These are phyloP conservation scores for Mormoops blainvillei DNA, from an alignment of 2,113 vertebrate genomes.

Conservation along the genomic window DNA sequence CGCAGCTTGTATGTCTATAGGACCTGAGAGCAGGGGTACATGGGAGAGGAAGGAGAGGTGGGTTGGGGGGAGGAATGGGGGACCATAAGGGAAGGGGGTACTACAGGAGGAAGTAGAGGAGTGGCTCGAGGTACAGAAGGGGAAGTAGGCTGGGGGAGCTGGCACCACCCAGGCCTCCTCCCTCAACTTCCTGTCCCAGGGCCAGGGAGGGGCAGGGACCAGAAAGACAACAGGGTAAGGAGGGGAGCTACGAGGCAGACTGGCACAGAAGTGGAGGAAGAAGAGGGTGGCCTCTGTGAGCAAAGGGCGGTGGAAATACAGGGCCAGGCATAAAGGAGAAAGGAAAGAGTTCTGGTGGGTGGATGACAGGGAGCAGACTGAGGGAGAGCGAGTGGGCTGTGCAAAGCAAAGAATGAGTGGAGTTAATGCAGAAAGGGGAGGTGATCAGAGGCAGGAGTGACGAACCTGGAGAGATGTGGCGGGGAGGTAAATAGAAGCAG, in stretches of 20 bases:
- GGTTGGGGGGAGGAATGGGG: slow-evolving; percentile 9
- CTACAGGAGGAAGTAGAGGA: slow-evolving; percentile 59
- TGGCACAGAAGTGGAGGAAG: background rate
- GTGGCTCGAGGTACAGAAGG: slow-evolving; percentile 43
- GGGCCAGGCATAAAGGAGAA: background rate
- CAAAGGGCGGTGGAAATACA: background rate
- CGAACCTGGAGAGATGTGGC: background rate
- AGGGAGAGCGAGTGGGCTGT: background rate
- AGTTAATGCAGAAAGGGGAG: background rate
- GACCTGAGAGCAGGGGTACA: slow-evolving; percentile 15
- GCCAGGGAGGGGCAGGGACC: slow-evolving; percentile 55
- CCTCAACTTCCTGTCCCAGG: slow-evolving; percentile 71
- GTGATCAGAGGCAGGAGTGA: background rate
- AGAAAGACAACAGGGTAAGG: slow-evolving; percentile 58
- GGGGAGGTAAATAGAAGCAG: background rate
- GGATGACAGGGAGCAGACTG: background rate
- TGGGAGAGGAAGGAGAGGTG: slow-evolving; percentile 57
- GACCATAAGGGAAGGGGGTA: slow-evolving; percentile 34
- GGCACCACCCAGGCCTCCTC: slow-evolving; percentile 57
- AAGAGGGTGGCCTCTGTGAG: background rate
- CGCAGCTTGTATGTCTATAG: slow-evolving; percentile 29
- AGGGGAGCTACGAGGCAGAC: slow-evolving; percentile 34
- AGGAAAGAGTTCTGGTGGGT: background rate
- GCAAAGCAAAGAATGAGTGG: background rate
- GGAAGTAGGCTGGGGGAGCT: slow-evolving; percentile 58